Evolutionary conservation across 2,888 invertebrate genomes (phyloP).

Genomic region (Adelognathus sp.): DNA sequence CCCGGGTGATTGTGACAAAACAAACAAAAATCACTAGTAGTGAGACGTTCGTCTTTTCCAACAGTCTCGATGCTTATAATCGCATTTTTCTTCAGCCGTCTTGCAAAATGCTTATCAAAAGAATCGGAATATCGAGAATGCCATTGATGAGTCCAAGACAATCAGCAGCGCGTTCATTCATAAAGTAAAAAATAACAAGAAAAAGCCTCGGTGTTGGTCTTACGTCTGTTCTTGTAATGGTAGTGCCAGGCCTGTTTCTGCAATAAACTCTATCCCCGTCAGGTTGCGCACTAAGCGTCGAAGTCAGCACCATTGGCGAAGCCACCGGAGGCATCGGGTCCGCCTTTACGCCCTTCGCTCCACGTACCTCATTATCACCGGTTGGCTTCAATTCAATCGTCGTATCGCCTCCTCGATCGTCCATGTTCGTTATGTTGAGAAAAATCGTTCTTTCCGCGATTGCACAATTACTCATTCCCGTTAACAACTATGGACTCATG

Average conservation of each 20-base stretch:
- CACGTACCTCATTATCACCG: constrained; percentile 63
- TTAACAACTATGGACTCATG: constrained; percentile 77
- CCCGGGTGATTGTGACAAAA: constrained; percentile 15
- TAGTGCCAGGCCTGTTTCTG: constrained; percentile 67
- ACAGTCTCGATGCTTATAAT: neutral
- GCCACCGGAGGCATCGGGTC: constrained; percentile 76
- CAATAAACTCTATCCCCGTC: constrained; percentile 69
- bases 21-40: neutral
- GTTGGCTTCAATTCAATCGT: constrained; percentile 66
- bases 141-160: neutral
- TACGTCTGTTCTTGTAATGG: constrained; percentile 66
- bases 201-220: constrained; percentile 53
- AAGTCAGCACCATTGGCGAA: constrained; percentile 65
- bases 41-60: neutral
- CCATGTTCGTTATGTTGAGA: constrained; percentile 74
- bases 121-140: neutral
- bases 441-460: constrained; percentile 68
- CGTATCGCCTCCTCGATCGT: constrained; percentile 65
- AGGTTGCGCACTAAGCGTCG: constrained; percentile 72
- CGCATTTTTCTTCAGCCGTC: neutral
- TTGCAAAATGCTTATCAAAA: neutral
- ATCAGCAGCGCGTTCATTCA: neutral
- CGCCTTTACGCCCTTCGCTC: constrained; percentile 77
- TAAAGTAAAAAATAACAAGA: neutral
- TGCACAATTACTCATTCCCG: constrained; percentile 81